Base-by-base conservation (phyloP, 1,140 invertebrate species). In the Papilio polyxenes region DNA sequence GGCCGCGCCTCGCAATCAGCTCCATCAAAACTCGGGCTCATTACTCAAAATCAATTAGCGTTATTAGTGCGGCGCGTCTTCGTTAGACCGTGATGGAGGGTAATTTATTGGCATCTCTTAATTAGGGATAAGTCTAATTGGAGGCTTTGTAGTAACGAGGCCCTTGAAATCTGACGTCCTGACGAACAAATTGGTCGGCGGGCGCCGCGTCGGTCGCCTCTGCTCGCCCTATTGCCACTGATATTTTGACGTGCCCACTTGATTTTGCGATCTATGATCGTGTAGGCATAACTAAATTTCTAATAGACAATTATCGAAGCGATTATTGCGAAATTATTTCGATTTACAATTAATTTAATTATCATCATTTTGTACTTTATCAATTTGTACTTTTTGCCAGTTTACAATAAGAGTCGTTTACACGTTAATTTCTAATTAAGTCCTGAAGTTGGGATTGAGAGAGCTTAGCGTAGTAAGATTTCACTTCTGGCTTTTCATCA, bases 61-160 rank as follows among this genome's bases (percentile, higher is more conserved):
- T 93, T 93, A 94, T 94, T 93, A 94, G 92, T 93, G 91, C 90
- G 92, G 91, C 91, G 91, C 93, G 92, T 94, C 93, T 94, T 94
- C 92, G 92, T 94, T 94, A 94, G 92, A 88, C 92, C 92, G 93
- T 94, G 94, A 94, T 94, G 93, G 94, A 95, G 94, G 93, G 94
- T 95, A 95, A 95, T 95, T 95, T 95, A 95, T 95, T 94, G 94
- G 94, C 94, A 95, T 95, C 94, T 95, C 94, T 95, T 95, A 95
- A 95, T 95, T 95, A 95, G 94, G 94, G 94, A 94, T 95, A 95
- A 95, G 94, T 95, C 94, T 95, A 95, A 95, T 95, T 95, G 94
- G 93, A 93, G 94, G 94, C 94, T 95, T 95, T 95, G 93, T 93
- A 90, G 92, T 94, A 94, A 94, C 92, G 93, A 94, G 93, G 89